Base-by-base conservation (phyloP, 2,113 vertebrate genomes). In the Lipotes vexillifer region DNA sequence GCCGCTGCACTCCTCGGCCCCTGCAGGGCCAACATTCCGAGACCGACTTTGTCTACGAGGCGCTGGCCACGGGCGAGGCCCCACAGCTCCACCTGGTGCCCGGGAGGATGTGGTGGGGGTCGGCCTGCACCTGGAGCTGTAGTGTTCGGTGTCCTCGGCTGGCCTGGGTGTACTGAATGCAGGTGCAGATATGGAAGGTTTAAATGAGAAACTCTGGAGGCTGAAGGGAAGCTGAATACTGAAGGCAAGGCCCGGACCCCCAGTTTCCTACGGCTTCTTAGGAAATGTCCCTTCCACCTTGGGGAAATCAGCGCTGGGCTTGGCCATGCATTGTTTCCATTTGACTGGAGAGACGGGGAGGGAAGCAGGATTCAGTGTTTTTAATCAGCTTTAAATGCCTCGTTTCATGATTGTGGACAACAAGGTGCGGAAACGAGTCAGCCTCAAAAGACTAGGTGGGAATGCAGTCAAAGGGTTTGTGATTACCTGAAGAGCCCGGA, bases 391-490 rank as follows among this genome's bases (percentile, higher is more conserved):
- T 95, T 99, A 99, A 98, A 99, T 99, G 99, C 99, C 99, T 92
- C 99, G 99, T 96, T 99, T 99, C 98, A 99, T 99, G 44, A 98
- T 99, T 0, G 99, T 99, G 95, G 99, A 99, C 68, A 99, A 99
- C 33, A 99, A 99, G 66, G 99, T 99, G 6, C 99, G 99, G 5
- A 99, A 99, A 98, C 99, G 99, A 18, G 99, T 99, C 90, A 98
- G 99, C 85, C 99, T 99, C 98, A 99, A 99, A 98, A 98, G 99
- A 99, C 8, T 99, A 99, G 3, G 99, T 99, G 0, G 99, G 99
- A 80, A 99, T 99, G 99, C 99, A 99, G 99, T 99, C n/a, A 99
- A 98, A 92, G 99, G 99, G 89, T 99, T 99, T 98, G 99, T 99
- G 88, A 99, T 98, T 99, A 99, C 97, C 98, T 99, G 65, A 99